phyloP scores from a whole-genome alignment of 2,888 invertebrate species.

The Tricholauxania praeusta region DNA sequence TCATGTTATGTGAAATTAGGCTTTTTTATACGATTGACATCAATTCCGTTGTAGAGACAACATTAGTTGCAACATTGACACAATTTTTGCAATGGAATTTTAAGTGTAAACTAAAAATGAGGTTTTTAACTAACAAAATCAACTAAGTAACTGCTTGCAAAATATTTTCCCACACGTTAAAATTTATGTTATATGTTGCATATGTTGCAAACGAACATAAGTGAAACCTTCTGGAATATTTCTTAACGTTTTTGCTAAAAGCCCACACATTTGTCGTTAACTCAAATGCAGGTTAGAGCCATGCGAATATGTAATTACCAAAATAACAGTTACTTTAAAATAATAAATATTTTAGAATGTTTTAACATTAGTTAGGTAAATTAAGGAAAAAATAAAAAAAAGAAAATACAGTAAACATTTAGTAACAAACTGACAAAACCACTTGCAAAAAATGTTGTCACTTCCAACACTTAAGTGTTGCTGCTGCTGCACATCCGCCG shows the following conservation, averaged over 20 bases:
- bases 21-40: too few species aligned
- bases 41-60: too few species aligned
- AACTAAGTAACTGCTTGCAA: neutral
- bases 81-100: too few species aligned
- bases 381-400: too few species aligned
- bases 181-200: neutral
- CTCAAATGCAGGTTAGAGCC: neutral
- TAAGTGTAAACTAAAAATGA: too few species aligned
- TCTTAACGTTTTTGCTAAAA: neutral
- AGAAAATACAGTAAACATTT: too few species aligned
- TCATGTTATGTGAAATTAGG: too few species aligned
- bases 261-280: neutral
- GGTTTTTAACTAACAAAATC: neutral
- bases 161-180: neutral
- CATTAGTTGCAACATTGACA: too few species aligned
- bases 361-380: too few species aligned
- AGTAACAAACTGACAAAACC: neutral
- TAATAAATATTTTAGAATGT: too few species aligned
- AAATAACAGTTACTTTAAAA: too few species aligned
- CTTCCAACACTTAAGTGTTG: constrained; percentile 4
- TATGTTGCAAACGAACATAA: neutral
- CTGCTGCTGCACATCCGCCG: constrained; percentile 15
- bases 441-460: constrained; percentile 9
- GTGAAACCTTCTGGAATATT: constrained; percentile 18
- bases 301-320: neutral